Evolutionary conservation across 1,140 invertebrate genomes (phyloP).

Genomic region (Aphaenogaster floridana): DNA sequence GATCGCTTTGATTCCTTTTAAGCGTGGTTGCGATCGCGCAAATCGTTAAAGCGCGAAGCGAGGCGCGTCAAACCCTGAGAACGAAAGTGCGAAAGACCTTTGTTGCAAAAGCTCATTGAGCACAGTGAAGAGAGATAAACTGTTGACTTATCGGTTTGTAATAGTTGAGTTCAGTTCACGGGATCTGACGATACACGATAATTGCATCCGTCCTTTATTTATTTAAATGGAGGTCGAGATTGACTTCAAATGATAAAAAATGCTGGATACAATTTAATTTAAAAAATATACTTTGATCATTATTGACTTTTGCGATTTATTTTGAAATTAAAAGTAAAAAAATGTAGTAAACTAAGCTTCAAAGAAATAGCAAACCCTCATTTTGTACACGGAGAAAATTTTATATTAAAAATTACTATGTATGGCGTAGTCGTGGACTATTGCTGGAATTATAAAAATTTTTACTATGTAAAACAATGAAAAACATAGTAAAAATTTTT

Average conservation of each 20-base stretch:
- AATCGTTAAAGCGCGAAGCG: slow-evolving; percentile 42
- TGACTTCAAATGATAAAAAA: neutral
- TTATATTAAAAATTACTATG: too few relatives aligned
- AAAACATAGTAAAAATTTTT: too few relatives aligned
- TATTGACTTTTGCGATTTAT: neutral
- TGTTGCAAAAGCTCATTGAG: slow-evolving; percentile 11
- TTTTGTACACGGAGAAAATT: neutral
- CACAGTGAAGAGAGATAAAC: slow-evolving; percentile 15
- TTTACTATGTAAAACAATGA: too few relatives aligned
- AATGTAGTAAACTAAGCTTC: neutral
- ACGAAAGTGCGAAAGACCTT: slow-evolving; percentile 19
- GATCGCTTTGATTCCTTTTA: slow-evolving; percentile 70
- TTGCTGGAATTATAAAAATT: too few relatives aligned
- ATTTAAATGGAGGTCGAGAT: neutral
- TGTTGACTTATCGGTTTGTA: slow-evolving; percentile 41
- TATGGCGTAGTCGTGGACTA: too few relatives aligned
- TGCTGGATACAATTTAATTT: neutral
- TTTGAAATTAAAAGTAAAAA: neutral
- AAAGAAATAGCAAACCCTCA: neutral
- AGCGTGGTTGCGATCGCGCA: slow-evolving; percentile 17
- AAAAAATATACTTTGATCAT: neutral
- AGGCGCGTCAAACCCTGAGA: neutral
- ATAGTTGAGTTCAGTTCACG: slow-evolving; percentile 3
- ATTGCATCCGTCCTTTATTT: neutral
- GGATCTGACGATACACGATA: neutral